Evolutionary conservation across 2,888 invertebrate species (phyloP).

Genomic region (Noctua comes): DNA sequence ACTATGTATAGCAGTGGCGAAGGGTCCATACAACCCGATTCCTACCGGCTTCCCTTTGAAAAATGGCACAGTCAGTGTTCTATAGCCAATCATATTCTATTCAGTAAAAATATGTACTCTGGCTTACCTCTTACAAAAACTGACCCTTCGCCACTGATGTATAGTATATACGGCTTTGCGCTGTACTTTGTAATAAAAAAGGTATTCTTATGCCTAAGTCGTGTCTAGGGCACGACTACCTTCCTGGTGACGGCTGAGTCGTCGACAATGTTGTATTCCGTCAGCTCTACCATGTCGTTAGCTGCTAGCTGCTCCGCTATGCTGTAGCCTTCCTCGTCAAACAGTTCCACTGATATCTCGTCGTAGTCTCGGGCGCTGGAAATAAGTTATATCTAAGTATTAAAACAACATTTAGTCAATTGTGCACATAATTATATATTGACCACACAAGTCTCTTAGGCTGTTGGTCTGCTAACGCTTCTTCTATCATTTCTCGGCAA

Average conservation of each 20-base stretch:
- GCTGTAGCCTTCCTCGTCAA: constrained; percentile 75
- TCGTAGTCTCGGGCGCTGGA: constrained; percentile 83
- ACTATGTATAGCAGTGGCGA: too few species aligned
- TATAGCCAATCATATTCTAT: too few species aligned
- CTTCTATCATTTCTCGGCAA: too few species aligned
- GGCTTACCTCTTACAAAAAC: too few species aligned
- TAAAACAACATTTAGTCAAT: neutral
- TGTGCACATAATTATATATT: neutral
- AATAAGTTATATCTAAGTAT: constrained; percentile 2
- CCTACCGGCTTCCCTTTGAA: too few species aligned
- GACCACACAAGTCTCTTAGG: too few species aligned
- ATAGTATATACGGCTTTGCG: neutral
- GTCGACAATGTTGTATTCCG: constrained; percentile 71
- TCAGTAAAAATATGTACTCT: too few species aligned
- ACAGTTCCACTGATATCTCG: constrained; percentile 80
- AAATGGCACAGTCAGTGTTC: too few species aligned
- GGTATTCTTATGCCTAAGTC: neutral
- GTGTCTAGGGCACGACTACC: constrained; percentile 72
- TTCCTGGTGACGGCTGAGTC: constrained; percentile 71
- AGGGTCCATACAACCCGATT: too few species aligned
- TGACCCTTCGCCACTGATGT: too few species aligned
- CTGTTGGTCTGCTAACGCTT: too few species aligned
- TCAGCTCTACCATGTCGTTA: constrained; percentile 70
- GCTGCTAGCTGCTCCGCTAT: constrained; percentile 79
- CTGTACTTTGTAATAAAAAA: neutral